phyloP scores from a whole-genome alignment of 2,797 vertebrate species.

The Caiman crocodilus region DNA sequence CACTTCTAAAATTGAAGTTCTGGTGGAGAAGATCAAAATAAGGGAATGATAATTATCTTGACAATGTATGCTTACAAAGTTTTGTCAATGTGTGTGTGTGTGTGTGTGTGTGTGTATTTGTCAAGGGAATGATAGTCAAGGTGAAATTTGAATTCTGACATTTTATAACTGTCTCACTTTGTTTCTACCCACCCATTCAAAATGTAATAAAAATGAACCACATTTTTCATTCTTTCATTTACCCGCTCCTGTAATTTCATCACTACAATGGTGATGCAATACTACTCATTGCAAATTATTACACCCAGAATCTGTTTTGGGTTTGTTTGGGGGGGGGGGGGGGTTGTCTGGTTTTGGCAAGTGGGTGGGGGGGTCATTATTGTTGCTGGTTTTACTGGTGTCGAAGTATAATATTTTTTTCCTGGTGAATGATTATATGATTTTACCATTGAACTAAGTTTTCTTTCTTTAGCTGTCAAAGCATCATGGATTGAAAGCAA shows the following conservation, averaged over 20 bases:
- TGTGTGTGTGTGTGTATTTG: too few relatives aligned
- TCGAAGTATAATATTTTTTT: not conserved
- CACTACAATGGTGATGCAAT: not conserved
- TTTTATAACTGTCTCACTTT: not conserved
- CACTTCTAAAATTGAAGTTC: accelerated
- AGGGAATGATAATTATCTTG: not conserved
- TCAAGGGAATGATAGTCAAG: not conserved
- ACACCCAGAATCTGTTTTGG: too few relatives aligned
- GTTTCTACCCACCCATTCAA: not conserved
- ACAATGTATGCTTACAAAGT: accelerated
- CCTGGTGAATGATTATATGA: not conserved
- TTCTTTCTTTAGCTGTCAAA: not conserved
- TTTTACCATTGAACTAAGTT: not conserved
- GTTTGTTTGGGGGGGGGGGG: too few relatives aligned
- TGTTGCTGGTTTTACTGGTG: not conserved
- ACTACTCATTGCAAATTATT: too few relatives aligned
- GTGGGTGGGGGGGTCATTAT: too few relatives aligned
- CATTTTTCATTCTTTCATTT: not conserved
- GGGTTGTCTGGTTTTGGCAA: too few relatives aligned
- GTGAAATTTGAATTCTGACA: not conserved
- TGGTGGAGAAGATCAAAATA: not conserved
- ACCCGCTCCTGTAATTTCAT: not conserved
- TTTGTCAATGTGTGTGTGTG: not conserved
- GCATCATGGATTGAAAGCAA: not conserved
- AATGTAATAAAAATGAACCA: not conserved